Evolutionary conservation across 2,113 vertebrate genomes (phyloP).

Genomic region (Heteronetta atricapilla): DNA sequence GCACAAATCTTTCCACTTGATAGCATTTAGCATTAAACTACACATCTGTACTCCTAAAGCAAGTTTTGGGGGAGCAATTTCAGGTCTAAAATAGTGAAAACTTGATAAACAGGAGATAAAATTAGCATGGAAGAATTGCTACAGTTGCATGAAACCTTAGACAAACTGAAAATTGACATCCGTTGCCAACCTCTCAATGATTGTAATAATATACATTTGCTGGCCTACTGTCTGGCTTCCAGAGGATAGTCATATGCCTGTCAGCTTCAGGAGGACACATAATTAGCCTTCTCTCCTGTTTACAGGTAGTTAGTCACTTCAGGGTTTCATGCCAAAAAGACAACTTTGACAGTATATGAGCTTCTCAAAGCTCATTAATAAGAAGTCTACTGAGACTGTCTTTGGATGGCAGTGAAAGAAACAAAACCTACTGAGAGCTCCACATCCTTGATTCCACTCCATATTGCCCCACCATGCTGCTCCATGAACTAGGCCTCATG

Average conservation of each 20-base stretch:
- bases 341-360: not conserved
- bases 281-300: not conserved
- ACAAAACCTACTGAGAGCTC: not conserved
- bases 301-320: not conserved
- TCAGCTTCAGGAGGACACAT: not conserved
- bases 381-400: not conserved
- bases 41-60: not conserved
- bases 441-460: not conserved
- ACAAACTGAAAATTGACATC: not conserved
- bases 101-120: not conserved
- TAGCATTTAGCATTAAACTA: not conserved
- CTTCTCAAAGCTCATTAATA: not conserved
- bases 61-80: not conserved
- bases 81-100: not conserved
- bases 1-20: not conserved
- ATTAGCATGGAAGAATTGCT: not conserved
- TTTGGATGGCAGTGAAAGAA: not conserved
- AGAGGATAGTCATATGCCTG: not conserved
- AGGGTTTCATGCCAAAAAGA: not conserved
- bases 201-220: not conserved
- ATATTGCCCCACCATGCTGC: not conserved
- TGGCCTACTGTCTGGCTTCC: not conserved
- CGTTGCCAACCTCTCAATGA: not conserved
- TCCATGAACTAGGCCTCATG: not conserved
- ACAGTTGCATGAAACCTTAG: not conserved